Percentiles rank a stretch among this genome's conserved stretches.
These are phyloP conservation scores for Acronicta alni DNA, from an alignment of 2,888 invertebrate species.

Conservation along the genomic window DNA sequence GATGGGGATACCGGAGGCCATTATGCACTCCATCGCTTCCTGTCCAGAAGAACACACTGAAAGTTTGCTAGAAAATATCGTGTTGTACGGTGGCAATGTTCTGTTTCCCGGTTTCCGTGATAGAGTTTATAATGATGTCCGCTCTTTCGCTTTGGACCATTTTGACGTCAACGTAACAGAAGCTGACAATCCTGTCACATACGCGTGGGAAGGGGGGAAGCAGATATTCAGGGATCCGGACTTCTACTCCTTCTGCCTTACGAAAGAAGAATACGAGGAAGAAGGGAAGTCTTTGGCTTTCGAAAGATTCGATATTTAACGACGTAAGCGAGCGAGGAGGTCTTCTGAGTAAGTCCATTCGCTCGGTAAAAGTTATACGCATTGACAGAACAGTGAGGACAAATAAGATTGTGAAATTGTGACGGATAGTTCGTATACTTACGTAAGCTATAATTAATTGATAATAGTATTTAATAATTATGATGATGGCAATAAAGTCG, in stretches of 20 bases:
- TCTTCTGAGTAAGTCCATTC: conserved; percentile 69
- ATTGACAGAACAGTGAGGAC: conserved; percentile 32
- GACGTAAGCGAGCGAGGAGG: conserved; percentile 79
- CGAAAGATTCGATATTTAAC: conserved; percentile 89
- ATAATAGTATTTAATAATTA: conserved; percentile 21
- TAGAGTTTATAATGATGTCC: conserved; percentile 90
- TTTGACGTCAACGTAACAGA: conserved; percentile 92
- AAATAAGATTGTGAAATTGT: conserved; percentile 40
- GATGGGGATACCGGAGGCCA: conserved; percentile 97
- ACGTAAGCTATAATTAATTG: conserved; percentile 19
- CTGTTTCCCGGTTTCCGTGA: conserved; percentile 96
- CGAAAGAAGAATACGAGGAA: conserved; percentile 96
- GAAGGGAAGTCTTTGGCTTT: conserved; percentile 91
- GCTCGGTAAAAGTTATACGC: conserved; percentile 69
- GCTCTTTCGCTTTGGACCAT: conserved; percentile 93
- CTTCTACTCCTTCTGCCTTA: conserved; percentile 92
- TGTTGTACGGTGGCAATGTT: conserved; percentile 94
- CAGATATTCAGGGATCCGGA: conserved; percentile 92
- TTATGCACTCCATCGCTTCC: conserved; percentile 92
- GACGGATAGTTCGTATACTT: conserved; percentile 20
- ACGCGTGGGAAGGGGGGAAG: conserved; percentile 97
- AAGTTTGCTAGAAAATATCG: conserved; percentile 94
- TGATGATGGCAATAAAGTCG: conserved; percentile 28
- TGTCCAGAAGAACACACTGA: conserved; percentile 94
- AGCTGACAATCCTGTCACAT: conserved; percentile 92